Conservation (phyloP, 2,888 invertebrate genomes). For the Desoria tigrina region DNA sequence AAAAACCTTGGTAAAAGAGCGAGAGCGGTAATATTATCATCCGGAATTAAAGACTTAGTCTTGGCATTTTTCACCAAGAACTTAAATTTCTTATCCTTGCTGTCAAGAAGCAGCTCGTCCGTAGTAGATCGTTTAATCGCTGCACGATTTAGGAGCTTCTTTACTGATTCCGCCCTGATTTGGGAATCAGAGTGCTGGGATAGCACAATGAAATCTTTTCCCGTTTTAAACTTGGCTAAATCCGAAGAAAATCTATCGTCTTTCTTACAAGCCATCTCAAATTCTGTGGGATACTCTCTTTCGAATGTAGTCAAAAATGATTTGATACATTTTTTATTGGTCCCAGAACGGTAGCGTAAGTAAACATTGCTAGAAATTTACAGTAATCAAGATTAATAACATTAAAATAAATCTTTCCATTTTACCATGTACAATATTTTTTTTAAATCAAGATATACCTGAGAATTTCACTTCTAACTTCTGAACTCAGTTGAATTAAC, state of each 20-base stretch:
- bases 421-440: too few relatives aligned
- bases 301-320: conserved; percentile 66
- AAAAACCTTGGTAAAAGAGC: conserved; percentile 67
- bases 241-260: conserved; percentile 55
- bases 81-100: conserved; percentile 1
- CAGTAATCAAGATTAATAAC: not conserved
- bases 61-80: conserved; percentile 23
- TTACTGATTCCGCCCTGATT: conserved; percentile 69
- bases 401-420: too few relatives aligned
- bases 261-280: conserved; percentile 68
- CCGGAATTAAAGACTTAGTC: conserved; percentile 47
- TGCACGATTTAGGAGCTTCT: conserved; percentile 65
- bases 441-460: too few relatives aligned
- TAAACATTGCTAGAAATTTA: conserved; percentile 24
- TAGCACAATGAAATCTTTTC: conserved; percentile 66
- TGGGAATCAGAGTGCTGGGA: conserved; percentile 71
- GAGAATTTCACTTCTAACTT: conserved; percentile 44
- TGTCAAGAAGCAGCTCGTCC: not conserved
- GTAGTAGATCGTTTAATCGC: conserved; percentile 43
- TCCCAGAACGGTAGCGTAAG: conserved; percentile 18
- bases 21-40: conserved; percentile 66
- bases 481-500: conserved; percentile 33
- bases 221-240: conserved; percentile 35
- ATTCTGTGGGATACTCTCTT: conserved; percentile 69
- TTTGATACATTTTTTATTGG: conserved; percentile 60